Base-by-base conservation (phyloP, 2,113 vertebrate species). In the Chlorocebus sabaeus region DNA sequence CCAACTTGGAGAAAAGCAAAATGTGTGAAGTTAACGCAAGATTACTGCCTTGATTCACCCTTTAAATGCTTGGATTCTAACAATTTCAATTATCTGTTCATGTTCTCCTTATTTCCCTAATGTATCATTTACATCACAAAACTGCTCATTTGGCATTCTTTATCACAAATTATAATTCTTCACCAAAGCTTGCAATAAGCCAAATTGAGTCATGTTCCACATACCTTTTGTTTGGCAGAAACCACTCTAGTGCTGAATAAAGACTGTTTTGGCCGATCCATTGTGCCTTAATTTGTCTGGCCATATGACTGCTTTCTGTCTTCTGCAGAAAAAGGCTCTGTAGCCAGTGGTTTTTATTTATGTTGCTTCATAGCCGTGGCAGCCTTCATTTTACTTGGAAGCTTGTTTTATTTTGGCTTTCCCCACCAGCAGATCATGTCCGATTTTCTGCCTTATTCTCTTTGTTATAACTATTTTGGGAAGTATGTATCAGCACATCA, bases 381-480 rank as follows among this genome's bases (percentile, higher is more conserved):
- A 85, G 95, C 78, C 92, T 98, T 98, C 55, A 27, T 97, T 98
- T 97, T 93, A 94, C 80, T 96, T 98, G 98, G 81, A 95, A 96
- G 93, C 89, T 98, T 98, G 93, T 96, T 98, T 98, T 96, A 50
- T 97, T 87, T 98, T 97, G 98, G 89, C 45, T 95, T 97, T 83
- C 12, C 52, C 94, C 97, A 89, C 96, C 97, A 98, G 97, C 92
- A 97, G 68, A 98, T 98, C 82, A 97, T 96, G 97, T 97, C 50
- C 83, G 48, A 97, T 97, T 97, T 98, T 97, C 93, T 98, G 96
- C 98, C 72, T 72, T 93, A 97, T 96, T n/a, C 11, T 97, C 97
- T 97, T 98, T 97, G 97, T 97, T 98, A 95, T 92, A 97, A 98
- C 78, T 90, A 48, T 95, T 95, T 93, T 59, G 91, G 85, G 97